These are phyloP conservation scores for Mirounga angustirostris DNA, from an alignment of 2,113 vertebrate species.

Conservation along the genomic window DNA sequence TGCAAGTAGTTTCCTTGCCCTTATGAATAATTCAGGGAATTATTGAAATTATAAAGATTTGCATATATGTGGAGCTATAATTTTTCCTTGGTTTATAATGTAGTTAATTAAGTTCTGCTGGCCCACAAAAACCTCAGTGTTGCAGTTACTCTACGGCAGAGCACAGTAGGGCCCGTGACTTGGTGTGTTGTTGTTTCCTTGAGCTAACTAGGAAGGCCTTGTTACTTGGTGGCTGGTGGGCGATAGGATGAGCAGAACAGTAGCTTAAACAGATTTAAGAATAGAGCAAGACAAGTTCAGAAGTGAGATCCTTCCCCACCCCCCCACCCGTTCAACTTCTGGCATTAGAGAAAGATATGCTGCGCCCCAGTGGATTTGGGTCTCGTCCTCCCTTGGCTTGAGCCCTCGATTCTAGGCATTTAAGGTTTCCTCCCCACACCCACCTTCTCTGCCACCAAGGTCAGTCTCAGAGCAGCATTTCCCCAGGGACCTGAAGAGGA, in stretches of 20 bases:
- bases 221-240: constrained; percentile 35
- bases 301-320: not conserved
- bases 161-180: not conserved
- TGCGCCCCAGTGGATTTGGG: constrained; percentile 44
- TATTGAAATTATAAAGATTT: constrained; percentile 53
- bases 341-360: constrained; percentile 59
- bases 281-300: constrained; percentile 53
- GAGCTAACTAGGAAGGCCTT: constrained; percentile 38
- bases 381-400: constrained; percentile 63
- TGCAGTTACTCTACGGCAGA: constrained; percentile 37
- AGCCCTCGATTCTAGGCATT: constrained; percentile 54
- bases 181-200: constrained; percentile 60
- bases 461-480: constrained; percentile 65
- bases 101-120: constrained; percentile 63
- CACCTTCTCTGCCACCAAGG: constrained; percentile 44
- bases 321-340: constrained; percentile 46
- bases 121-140: constrained; percentile 36
- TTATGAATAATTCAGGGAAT: constrained; percentile 57
- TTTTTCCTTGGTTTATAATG: constrained; percentile 61
- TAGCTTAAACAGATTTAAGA: constrained; percentile 63
- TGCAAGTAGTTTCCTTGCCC: constrained; percentile 59
- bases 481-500: constrained; percentile 59
- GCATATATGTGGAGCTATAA: constrained; percentile 42
- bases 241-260: constrained; percentile 43
- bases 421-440: constrained; percentile 57